Percentiles rank a stretch among this genome's conserved stretches.
These are phyloP conservation scores for Aleiodes sp. DNA, from an alignment of 1,140 invertebrate species.

Conservation along the genomic window DNA sequence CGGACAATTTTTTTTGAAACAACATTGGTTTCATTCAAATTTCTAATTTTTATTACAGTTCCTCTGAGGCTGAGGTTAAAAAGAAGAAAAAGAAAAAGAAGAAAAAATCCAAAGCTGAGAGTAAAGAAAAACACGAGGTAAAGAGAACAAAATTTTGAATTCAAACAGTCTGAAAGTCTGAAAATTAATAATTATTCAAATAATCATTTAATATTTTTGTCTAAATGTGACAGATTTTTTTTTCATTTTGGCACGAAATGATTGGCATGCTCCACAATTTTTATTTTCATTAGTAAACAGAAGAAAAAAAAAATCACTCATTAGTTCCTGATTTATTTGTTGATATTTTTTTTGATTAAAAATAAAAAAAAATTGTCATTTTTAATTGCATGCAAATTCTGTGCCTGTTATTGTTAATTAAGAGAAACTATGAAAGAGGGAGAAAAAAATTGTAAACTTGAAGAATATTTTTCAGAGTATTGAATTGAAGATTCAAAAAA, in stretches of 20 bases:
- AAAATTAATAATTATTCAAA: constrained; percentile 32
- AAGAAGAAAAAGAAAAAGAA: constrained; percentile 59
- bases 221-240: constrained; percentile 40
- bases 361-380: no score
- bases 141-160: constrained; percentile 20
- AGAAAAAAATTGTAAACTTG: no score
- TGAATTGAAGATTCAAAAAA: no score
- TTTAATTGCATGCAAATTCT: constrained; percentile 15
- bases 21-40: constrained; percentile 8
- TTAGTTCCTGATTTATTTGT: no score
- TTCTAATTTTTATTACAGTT: constrained; percentile 37
- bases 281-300: background rate
- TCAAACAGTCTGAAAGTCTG: constrained; percentile 1
- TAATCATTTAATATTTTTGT: constrained; percentile 7
- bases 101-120: constrained; percentile 53
- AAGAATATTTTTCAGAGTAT: background rate
- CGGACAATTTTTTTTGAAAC: no score
- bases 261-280: background rate
- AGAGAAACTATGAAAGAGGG: no score
- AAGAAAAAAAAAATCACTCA: no score
- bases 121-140: constrained; percentile 60
- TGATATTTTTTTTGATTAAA: no score
- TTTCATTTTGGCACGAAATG: constrained; percentile 33
- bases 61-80: constrained; percentile 54
- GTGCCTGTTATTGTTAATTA: constrained; percentile 36